Evolutionary conservation across 2,113 vertebrate species (phyloP), one percentile per base, ranked within the genome.

Genomic region (Hyla sarda): DNA sequence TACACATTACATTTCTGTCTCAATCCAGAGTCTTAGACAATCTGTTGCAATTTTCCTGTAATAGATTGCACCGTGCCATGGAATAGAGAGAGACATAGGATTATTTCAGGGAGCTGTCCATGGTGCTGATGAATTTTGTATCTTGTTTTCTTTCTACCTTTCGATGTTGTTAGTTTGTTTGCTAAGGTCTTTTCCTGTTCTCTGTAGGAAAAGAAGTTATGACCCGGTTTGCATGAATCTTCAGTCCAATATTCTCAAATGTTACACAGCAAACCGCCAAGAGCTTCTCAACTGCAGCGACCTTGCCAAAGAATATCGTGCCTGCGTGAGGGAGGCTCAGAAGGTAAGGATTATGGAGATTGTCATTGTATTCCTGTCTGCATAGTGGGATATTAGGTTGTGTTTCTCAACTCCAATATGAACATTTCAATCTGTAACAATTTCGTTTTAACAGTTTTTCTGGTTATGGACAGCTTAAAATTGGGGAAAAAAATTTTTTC

Each of bases 281-380:
- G 95, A 98, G 92, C 96, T 96, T 30, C 95, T 99, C 28, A 94
- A 92, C 85, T 99, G 97, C 92, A 97, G 97, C 0, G 91, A 93
- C 89, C 93, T 99, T 90, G 98, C 94, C 88, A 96, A 95, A 88
- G 93, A 97, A 1, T 99, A 97, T 90, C 96, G 95, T 89, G 92
- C 84, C 91, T 99, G 98, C 9, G 96, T 99, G 85, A 95, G 95
- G 9, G 89, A 96, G 0, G 95, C 96, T 88, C 96, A 94, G 88
- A 96, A 97, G 97, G 97, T 97, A 93, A 88, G 28, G 1, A 19
- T 8, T 3, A 19, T 21, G 45, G 60, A 65, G n/a, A 65, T 30
- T n/a, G 1, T 28, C 12, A 2, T 4, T 1, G 12, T 34, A 41
- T 30, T 71, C 67, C 67, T 41, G 65, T 19, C 30, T 62, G 25